Evolutionary conservation across 2,113 vertebrate species (phyloP).

Genomic region (Epinephelus fuscoguttatus): DNA sequence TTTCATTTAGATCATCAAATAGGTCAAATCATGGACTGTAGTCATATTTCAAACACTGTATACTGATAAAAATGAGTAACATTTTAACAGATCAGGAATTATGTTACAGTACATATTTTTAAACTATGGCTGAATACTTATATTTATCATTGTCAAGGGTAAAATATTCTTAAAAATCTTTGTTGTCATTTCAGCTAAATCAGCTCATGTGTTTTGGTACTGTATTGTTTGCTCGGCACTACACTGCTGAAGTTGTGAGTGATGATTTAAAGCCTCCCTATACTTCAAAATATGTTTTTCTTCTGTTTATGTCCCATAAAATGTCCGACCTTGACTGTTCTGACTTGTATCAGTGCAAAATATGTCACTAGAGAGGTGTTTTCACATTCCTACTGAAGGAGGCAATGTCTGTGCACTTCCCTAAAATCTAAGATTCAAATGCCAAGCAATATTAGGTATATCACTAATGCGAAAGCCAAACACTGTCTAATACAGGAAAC

Average conservation of each 20-base stretch:
- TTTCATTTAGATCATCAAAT: not conserved
- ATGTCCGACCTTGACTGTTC: too few relatives aligned
- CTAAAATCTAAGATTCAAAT: too few relatives aligned
- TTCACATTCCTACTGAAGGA: too few relatives aligned
- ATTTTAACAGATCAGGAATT: not conserved
- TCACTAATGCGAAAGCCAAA: too few relatives aligned
- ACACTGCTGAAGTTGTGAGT: constrained; percentile 69
- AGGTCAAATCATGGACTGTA: constrained; percentile 11
- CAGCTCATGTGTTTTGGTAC: not conserved
- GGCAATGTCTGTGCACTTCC: too few relatives aligned
- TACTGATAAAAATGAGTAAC: not conserved
- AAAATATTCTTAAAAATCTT: not conserved
- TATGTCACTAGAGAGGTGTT: too few relatives aligned
- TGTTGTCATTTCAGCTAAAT: constrained; percentile 57
- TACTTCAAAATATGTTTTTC: too few relatives aligned
- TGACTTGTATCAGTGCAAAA: too few relatives aligned
- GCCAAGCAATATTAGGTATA: too few relatives aligned
- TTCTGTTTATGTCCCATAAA: too few relatives aligned
- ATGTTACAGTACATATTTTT: not conserved
- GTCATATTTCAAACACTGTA: not conserved
- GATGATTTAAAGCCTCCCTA: constrained; percentile 80
- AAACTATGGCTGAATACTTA: not conserved
- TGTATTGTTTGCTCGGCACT: not conserved
- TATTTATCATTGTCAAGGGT: not conserved
- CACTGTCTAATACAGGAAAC: too few relatives aligned